These are phyloP conservation scores for Sanderia malayensis DNA, from an alignment of 30 jellyfish, hydroid and myxozoan genomes.

Conservation along the genomic window DNA sequence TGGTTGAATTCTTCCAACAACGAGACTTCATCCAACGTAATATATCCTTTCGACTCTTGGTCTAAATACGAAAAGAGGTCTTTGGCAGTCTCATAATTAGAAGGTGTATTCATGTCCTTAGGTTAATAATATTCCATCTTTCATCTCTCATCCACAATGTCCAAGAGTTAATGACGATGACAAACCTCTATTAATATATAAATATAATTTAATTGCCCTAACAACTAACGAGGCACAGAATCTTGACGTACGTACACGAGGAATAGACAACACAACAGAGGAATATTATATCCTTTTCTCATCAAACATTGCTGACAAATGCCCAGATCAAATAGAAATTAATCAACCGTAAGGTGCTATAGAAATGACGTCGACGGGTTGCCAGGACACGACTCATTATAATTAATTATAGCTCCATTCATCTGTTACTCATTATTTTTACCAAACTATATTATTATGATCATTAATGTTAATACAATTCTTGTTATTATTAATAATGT, in stretches of 20 bases:
- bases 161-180: too few relatives aligned
- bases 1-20: constrained; percentile 23
- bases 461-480: background rate
- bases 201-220: background rate
- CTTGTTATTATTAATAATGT: too few relatives aligned
- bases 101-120: too few relatives aligned
- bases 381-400: background rate
- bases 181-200: too few relatives aligned
- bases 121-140: too few relatives aligned
- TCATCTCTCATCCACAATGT: too few relatives aligned
- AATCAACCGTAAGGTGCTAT: too few relatives aligned
- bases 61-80: constrained; percentile 46
- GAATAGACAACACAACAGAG: background rate
- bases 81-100: constrained; percentile 42
- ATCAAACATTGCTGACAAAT: background rate
- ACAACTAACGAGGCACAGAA: background rate
- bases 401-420: background rate
- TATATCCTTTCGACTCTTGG: constrained; percentile 40
- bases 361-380: background rate
- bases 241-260: background rate
- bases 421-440: background rate
- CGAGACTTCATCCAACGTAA: constrained; percentile 29
- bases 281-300: background rate
- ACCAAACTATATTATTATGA: background rate
- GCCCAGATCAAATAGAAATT: background rate